phyloP scores from a whole-genome alignment of 2,888 invertebrate species.

The Anorthoa munda region DNA sequence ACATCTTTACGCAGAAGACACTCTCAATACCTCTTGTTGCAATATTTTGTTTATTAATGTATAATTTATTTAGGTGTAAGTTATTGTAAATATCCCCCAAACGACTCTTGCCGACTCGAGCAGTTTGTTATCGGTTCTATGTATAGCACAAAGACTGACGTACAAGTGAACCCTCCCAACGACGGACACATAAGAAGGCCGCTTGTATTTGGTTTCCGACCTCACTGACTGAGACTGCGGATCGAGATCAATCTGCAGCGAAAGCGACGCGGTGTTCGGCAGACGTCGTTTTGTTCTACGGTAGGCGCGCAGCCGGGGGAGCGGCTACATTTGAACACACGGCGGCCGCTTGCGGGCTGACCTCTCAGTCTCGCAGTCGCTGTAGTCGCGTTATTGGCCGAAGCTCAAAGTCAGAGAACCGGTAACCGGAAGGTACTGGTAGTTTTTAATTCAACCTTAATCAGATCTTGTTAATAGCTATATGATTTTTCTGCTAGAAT shows the following conservation, averaged over 20 bases:
- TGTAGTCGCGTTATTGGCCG: neutral
- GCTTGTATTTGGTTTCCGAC: slow-evolving; percentile 7
- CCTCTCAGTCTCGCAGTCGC: neutral
- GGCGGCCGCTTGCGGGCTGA: neutral
- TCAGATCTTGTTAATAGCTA: slow-evolving; percentile 19
- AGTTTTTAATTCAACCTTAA: slow-evolving; percentile 3
- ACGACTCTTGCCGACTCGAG: neutral
- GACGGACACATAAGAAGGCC: too few species aligned
- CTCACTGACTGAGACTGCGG: neutral
- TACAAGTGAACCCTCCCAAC: neutral
- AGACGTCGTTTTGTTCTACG: neutral
- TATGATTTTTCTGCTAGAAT: neutral
- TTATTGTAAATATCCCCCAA: slow-evolving; percentile 44
- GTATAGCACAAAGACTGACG: slow-evolving; percentile 23
- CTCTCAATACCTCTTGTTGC: slow-evolving; percentile 52
- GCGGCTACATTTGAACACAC: neutral
- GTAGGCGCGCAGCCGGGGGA: too few species aligned
- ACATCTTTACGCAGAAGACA: slow-evolving; percentile 35
- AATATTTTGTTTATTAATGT: slow-evolving; percentile 50
- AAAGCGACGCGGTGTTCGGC: neutral
- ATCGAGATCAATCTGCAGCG: too few species aligned
- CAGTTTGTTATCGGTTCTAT: slow-evolving; percentile 12
- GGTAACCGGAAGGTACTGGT: neutral
- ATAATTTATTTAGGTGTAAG: slow-evolving; percentile 44
- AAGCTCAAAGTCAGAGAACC: neutral